Evolutionary conservation across 2,113 vertebrate genomes (phyloP).

Genomic region (Ctenodactylus gundi): DNA sequence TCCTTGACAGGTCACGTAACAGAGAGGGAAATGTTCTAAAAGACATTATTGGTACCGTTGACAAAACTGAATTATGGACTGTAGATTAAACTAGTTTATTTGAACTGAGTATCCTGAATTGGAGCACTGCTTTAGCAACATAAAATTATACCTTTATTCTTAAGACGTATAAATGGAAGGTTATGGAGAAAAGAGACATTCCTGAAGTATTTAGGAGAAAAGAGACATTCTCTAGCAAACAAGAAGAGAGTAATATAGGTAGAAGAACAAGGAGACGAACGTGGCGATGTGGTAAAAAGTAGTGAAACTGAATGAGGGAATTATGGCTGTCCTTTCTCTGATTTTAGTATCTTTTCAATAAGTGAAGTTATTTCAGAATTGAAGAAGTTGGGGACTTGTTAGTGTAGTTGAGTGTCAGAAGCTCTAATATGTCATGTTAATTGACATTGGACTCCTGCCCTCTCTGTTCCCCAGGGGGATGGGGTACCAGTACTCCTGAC

Average conservation of each 20-base stretch:
- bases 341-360: constrained; percentile 6
- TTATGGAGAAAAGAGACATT: neutral
- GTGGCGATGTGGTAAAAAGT: neutral
- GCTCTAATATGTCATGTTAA: neutral
- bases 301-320: neutral
- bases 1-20: neutral
- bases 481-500: neutral
- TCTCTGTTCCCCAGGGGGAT: neutral
- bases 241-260: neutral
- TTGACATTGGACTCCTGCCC: neutral
- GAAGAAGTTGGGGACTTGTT: neutral
- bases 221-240: neutral
- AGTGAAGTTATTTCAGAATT: constrained; percentile 25
- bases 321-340: neutral
- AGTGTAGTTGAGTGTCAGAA: neutral
- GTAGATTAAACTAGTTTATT: neutral
- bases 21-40: neutral
- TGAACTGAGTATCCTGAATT: constrained; percentile 12
- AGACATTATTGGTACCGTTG: neutral
- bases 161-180: neutral
- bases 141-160: neutral
- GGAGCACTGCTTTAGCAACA: neutral
- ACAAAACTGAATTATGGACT: neutral
- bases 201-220: neutral
- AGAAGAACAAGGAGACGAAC: neutral